Evolutionary conservation across 2,888 invertebrate species (phyloP).

Genomic region (Megamerina dolium): DNA sequence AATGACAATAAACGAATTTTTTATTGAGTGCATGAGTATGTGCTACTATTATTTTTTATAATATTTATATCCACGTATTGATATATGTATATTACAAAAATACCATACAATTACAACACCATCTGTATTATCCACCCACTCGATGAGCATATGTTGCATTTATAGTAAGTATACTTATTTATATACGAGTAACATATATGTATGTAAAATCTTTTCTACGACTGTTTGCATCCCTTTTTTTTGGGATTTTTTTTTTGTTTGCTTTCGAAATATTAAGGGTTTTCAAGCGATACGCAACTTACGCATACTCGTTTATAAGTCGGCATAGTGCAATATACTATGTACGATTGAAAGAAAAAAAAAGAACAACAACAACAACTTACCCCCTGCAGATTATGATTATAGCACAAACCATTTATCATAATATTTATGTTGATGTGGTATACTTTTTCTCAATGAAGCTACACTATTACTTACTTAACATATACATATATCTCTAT

Average conservation of each 20-base stretch:
- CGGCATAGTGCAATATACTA: no score
- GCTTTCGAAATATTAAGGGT: conserved; percentile 10
- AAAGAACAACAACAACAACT: conserved; percentile 33
- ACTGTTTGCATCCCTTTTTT: conserved; percentile 17
- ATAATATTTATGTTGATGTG: conserved; percentile 47
- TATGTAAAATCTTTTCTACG: no score
- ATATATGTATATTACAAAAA: no score
- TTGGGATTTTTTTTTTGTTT: conserved; percentile 10
- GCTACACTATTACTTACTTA: conserved; percentile 17
- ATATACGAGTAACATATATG: no score
- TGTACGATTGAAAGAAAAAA: no score
- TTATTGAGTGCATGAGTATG: conserved; percentile 2
- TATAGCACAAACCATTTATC: conserved; percentile 46
- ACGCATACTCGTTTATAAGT: no score
- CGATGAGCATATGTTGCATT: conserved; percentile 44
- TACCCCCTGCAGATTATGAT: conserved; percentile 46
- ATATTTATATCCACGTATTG: no score
- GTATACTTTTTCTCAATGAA: conserved; percentile 47
- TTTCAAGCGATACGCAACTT: no score
- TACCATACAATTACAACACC: conserved; percentile 21
- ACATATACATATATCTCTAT: no score
- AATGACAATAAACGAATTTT: conserved; percentile 19
- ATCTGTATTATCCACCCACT: conserved; percentile 41
- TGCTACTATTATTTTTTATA: no score
- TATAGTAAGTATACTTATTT: neutral